Conservation (phyloP, 2,888 invertebrate genomes). For the Aplocera efformata region DNA sequence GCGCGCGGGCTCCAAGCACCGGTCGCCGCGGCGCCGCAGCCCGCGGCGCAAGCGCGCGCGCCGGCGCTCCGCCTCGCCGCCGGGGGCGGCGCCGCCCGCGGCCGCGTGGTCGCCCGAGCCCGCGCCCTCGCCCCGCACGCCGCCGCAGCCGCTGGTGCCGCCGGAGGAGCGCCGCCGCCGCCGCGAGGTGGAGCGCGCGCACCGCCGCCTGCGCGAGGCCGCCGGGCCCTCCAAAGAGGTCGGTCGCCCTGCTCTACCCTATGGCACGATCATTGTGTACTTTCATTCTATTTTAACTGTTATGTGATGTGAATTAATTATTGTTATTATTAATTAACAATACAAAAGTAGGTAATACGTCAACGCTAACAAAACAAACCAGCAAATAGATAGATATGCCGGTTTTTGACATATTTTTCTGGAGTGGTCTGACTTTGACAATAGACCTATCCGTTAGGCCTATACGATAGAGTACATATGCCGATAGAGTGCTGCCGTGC, state of each 20-base stretch:
- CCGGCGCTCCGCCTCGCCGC: constrained; percentile 35
- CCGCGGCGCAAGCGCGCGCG: constrained; percentile 32
- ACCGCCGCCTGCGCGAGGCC: constrained; percentile 55
- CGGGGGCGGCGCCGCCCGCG: constrained; percentile 50
- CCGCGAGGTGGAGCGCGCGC: constrained; percentile 35
- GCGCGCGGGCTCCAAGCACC: constrained; percentile 43
- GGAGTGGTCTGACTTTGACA: too few species aligned
- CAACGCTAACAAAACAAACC: too few species aligned
- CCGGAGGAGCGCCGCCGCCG: constrained; percentile 51
- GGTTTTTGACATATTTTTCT: too few species aligned
- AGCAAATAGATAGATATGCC: too few species aligned
- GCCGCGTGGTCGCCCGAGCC: constrained; percentile 42
- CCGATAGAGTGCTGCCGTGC: too few species aligned
- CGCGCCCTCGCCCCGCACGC: constrained; percentile 84
- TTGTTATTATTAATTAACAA: too few species aligned
- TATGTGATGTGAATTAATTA: too few species aligned
- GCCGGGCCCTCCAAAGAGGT: constrained; percentile 86
- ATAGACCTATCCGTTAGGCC: too few species aligned
- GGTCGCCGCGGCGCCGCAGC: constrained; percentile 43
- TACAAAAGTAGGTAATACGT: too few species aligned
- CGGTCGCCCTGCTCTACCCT: neutral
- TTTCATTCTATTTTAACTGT: too few species aligned
- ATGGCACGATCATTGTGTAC: neutral
- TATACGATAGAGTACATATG: too few species aligned
- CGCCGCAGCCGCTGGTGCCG: constrained; percentile 57